These are phyloP conservation scores for Nestor notabilis DNA, from an alignment of 2,113 vertebrate species.

Conservation along the genomic window DNA sequence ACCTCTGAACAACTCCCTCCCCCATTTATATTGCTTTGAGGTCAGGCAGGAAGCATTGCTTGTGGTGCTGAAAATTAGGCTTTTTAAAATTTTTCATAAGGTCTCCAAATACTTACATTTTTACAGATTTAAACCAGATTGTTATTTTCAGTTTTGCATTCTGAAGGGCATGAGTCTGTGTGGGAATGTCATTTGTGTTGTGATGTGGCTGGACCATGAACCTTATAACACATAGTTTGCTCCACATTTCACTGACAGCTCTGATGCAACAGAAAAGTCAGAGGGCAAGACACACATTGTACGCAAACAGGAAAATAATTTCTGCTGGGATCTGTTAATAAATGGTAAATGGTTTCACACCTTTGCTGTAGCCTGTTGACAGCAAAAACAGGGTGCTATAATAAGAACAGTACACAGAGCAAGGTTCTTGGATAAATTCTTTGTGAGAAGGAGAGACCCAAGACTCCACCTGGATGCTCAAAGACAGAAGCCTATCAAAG, in stretches of 20 bases:
- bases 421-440: neutral
- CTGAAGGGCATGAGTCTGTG: neutral
- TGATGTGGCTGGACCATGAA: conserved; percentile 10
- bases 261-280: conserved; percentile 31
- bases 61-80: neutral
- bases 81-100: neutral
- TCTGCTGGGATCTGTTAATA: conserved; percentile 20
- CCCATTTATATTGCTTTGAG: neutral
- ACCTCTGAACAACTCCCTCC: neutral
- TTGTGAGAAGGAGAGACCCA: neutral
- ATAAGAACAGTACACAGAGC: neutral
- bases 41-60: neutral
- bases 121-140: neutral
- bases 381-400: neutral
- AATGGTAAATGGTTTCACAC: neutral
- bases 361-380: neutral
- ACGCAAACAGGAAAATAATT: conserved; percentile 25
- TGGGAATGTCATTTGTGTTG: neutral
- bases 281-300: conserved; percentile 35
- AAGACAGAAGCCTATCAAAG: neutral
- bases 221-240: neutral
- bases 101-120: neutral
- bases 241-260: neutral
- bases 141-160: neutral
- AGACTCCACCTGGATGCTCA: neutral